Evolutionary conservation across 2,113 vertebrate genomes (phyloP), one percentile per base, ranked within the genome.

Genomic region (Rhabdornis inornatus): DNA sequence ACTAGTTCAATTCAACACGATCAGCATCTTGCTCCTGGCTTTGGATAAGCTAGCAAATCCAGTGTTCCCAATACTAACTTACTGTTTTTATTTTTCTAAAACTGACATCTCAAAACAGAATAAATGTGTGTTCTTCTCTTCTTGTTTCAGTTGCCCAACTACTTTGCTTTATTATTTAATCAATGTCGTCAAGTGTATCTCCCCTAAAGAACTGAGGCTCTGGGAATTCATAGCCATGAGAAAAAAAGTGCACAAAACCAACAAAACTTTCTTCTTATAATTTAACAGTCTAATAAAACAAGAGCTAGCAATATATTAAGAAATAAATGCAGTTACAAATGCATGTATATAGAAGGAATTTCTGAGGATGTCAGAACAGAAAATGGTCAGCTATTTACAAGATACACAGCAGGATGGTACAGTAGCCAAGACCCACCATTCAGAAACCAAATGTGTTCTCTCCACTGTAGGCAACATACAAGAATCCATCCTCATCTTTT

Each of bases 381-480:
- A 97, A 97, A 96, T 35, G 55, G 95, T 96, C 57, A 68, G 94
- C 97, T 98, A 98, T 98, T 97, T 97, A 98, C 98, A 98, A 97
- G 97, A 97, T 96, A 97, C 97, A 98, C 97, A 97, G 96, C 98
- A 91, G 87, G 81, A 92, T 82, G 68, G 87, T 92, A 92, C 83
- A 92, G 92, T 55, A 94, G 92, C 87, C 94, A 94, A 96, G 96
- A 95, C n/a, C 75, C 91, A 97, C 95, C 94, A 88, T 90, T 98
- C 97, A 98, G 97, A 97, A 97, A 96, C 99, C 99, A 74, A 99
- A 99, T 15, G 99, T 99, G 97, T 99, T 99, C 94, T 99, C 99
- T 96, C 99, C 99, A 50, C 99, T 99, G 98, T 99, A 99, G 92
- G 99, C 99, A 97, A 99, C 99, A 13, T 99, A 99, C 95, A 99